A percentile compares a stretch with the other conserved stretches of the same genome.
Evolutionary conservation across 2,113 vertebrate genomes (phyloP).

Genomic region (Cochlearius cochlearius): DNA sequence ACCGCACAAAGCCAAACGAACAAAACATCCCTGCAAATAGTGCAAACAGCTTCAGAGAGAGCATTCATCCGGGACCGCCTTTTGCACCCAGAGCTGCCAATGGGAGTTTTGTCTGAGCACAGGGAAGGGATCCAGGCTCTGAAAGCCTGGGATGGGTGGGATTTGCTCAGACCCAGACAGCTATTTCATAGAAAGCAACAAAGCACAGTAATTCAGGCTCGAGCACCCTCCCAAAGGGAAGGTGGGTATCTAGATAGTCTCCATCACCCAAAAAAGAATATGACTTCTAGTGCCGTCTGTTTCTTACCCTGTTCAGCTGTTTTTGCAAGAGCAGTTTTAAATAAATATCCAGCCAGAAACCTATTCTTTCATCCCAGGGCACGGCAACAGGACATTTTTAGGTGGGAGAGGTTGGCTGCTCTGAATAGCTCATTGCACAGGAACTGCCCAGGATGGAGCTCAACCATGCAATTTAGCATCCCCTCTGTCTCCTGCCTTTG

Average conservation of each 20-base stretch:
- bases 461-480: slow-evolving; percentile 21
- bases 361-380: background rate
- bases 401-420: background rate
- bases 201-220: background rate
- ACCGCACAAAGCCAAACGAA: background rate
- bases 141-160: background rate
- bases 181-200: background rate
- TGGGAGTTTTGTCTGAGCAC: background rate
- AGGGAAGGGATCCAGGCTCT: background rate
- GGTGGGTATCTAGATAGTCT: background rate
- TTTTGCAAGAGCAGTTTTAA: background rate
- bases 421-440: slow-evolving; percentile 36
- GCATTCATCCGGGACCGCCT: background rate
- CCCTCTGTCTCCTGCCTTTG: background rate
- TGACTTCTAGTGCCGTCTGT: background rate
- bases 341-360: background rate
- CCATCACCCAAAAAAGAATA: background rate
- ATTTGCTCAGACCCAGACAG: background rate
- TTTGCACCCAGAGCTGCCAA: background rate
- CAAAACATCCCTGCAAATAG: background rate
- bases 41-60: background rate
- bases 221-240: background rate
- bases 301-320: background rate
- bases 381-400: slow-evolving; percentile 23
- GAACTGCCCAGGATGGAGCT: background rate